Base-by-base conservation (phyloP, 1,140 invertebrate species). In the Amyelois transitella region DNA sequence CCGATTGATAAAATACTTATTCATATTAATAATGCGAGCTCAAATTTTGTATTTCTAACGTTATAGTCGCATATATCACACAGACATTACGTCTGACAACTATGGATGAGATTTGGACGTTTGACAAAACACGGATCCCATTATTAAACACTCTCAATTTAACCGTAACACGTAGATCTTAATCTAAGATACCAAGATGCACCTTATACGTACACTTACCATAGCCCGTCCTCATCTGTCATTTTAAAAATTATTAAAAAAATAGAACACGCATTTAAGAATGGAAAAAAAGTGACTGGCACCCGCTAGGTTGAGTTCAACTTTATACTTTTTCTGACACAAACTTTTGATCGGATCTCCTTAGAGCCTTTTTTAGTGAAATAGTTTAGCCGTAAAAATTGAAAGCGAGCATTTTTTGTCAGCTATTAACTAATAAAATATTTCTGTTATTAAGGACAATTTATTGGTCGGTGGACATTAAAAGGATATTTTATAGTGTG, bases 301-400 rank as follows among this genome's bases (percentile, higher is more conserved):
- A 77, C 80, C 78, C 80, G 78, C 73, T 69, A 72, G 65, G 67
- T 62, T 58, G 72, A 77, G 67, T 58, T 68, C 68, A 58, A 64
- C 62, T 77, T 81, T 86, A 86, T 78, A 70, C 78, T 62, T 76
- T 81, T 77, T 74, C 70, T 81, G 76, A 81, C 80, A 83, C 81
- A 80, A 79, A 78, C 68, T 60, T 69, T 74, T 77, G 78, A 87
- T 87, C 78, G 72, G 75, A 87, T 87, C 81, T 70, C 67, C 28
- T 43, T 65, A 77, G 75, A 85, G 71, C 69, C 74, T 79, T 80
- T 80, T 77, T 64, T 66, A 59, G 60, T 60, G 51, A 67, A 77
- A 80, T 76, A 70, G 72, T 71, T 62, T 66, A 69, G 70, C 69
- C 70, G 67, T 84, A 77, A 82, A 82, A 72, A 72, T 77, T 74